Conservation (phyloP, 2,797 vertebrate species). For the Mus caroli region DNA sequence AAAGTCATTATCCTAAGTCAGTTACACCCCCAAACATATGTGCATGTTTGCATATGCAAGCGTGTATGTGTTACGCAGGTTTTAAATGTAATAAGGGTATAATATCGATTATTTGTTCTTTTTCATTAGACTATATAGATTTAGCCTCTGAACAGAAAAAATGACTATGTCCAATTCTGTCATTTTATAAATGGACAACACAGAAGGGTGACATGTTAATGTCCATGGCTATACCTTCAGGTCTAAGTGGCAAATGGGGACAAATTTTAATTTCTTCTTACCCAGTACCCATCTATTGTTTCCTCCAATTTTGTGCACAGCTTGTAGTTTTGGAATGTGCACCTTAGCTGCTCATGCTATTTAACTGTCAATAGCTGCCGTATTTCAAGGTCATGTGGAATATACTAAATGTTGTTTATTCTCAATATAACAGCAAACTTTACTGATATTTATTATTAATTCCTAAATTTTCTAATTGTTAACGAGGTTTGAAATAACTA, state of each 20-base stretch:
- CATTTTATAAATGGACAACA: not conserved
- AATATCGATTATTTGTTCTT: conserved; percentile 1
- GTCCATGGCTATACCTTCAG: not conserved
- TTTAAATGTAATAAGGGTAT: conserved; percentile 19
- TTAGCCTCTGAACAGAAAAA: not conserved
- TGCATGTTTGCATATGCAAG: not conserved
- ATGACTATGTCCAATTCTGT: not conserved
- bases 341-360: not conserved
- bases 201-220: not conserved
- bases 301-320: not conserved
- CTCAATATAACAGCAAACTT: not conserved
- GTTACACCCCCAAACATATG: not conserved
- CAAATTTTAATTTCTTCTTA: not conserved
- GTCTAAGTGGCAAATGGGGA: not conserved
- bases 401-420: not conserved
- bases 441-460: not conserved
- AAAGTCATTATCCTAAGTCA: not conserved
- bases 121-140: conserved; percentile 2
- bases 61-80: not conserved
- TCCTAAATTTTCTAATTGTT: conserved; percentile 4
- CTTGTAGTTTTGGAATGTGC: not conserved
- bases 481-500: conserved; percentile 44
- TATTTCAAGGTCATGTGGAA: conserved; percentile 34
- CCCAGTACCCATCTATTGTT: not conserved
- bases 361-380: not conserved